Conservation (phyloP, 2,797 vertebrate species). For the Aldrovandia affinis region DNA sequence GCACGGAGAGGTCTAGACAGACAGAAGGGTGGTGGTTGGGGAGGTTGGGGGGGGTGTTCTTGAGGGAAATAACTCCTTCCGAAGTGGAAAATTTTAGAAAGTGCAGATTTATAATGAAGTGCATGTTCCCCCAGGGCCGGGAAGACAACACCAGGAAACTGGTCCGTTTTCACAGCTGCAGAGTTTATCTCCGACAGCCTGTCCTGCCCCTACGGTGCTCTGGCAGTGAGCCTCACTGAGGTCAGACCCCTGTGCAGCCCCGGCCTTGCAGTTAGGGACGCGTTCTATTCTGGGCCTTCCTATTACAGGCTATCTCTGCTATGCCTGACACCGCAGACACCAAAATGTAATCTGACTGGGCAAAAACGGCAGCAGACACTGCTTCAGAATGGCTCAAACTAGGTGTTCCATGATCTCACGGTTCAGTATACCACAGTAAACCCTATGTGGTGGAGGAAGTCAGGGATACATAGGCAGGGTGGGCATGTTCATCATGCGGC, state of each 20-base stretch:
- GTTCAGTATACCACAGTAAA: slow-evolving; percentile 51
- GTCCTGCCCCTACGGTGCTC: not conserved
- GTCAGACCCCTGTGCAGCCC: not conserved
- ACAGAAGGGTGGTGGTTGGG: not conserved
- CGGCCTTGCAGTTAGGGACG: not conserved
- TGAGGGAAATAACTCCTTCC: not conserved
- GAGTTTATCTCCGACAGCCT: not conserved
- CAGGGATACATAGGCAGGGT: slow-evolving; percentile 56
- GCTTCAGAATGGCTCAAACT: slow-evolving; percentile 59
- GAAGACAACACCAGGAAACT: slow-evolving; percentile 26
- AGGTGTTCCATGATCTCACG: slow-evolving; percentile 46
- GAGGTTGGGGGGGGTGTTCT: not conserved
- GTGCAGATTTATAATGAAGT: slow-evolving; percentile 9
- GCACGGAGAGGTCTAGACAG: slow-evolving; percentile 31
- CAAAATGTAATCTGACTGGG: slow-evolving; percentile 41
- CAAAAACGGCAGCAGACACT: slow-evolving; percentile 45
- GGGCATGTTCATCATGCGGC: slow-evolving; percentile 21
- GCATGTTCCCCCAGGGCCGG: not conserved
- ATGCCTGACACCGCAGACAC: slow-evolving; percentile 44
- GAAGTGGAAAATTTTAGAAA: slow-evolving; percentile 31
- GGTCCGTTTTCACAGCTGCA: slow-evolving; percentile 19
- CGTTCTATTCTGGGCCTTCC: slow-evolving; percentile 41
- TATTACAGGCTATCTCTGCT: slow-evolving; percentile 41
- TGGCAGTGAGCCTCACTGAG: not conserved
- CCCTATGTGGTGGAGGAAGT: slow-evolving; percentile 39